A percentile compares a stretch with the other conserved stretches of the same genome.
Evolutionary conservation across 2,797 vertebrate species (phyloP).

Genomic region (Bufotes viridis): DNA sequence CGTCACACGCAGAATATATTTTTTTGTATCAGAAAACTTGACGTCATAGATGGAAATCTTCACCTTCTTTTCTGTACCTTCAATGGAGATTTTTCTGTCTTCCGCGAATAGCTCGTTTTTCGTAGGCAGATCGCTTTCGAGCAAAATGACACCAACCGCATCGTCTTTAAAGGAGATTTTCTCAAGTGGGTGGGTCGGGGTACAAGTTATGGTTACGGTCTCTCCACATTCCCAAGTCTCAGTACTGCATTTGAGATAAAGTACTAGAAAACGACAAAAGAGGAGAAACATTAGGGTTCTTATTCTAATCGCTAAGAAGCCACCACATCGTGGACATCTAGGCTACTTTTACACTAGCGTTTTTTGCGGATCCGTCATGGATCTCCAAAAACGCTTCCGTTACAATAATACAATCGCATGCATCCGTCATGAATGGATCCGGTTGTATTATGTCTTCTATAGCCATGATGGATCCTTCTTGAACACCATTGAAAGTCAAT

Average conservation of each 20-base stretch:
- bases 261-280: not conserved
- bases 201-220: not conserved
- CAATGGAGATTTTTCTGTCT: not conserved
- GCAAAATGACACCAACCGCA: no score
- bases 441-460: no score
- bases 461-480: no score
- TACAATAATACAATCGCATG: no score
- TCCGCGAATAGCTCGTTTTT: fast-evolving
- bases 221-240: not conserved
- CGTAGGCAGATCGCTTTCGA: no score
- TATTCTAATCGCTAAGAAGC: not conserved
- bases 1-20: not conserved
- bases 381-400: no score
- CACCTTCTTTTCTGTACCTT: not conserved
- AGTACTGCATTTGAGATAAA: not conserved
- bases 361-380: no score
- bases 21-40: not conserved
- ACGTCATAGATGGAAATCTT: not conserved
- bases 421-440: no score
- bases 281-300: not conserved
- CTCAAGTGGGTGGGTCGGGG: not conserved
- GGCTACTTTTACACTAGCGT: no score
- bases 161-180: fast-evolving
- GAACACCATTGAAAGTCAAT: no score
- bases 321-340: not conserved